Evolutionary conservation across 2,888 invertebrate genomes (phyloP).

Genomic region (Slavum lentiscoides): DNA sequence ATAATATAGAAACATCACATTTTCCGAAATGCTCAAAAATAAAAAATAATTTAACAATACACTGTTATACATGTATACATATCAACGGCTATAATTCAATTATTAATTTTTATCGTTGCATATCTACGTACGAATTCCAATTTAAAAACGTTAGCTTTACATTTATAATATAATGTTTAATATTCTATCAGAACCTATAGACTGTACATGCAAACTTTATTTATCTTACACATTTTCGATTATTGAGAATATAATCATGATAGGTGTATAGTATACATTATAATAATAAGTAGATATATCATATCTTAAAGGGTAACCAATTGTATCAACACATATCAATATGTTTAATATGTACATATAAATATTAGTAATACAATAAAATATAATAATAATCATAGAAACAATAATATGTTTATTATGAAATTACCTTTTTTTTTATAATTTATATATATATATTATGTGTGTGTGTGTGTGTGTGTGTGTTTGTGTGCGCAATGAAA

Average conservation of each 20-base stretch:
- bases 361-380: slow-evolving; percentile 23
- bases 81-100: slow-evolving; percentile 17
- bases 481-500: too few relatives aligned
- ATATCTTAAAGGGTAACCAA: slow-evolving; percentile 39
- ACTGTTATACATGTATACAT: not conserved
- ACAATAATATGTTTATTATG: slow-evolving; percentile 34
- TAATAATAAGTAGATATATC: slow-evolving; percentile 5
- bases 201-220: slow-evolving; percentile 8
- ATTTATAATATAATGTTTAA: not conserved
- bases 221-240: slow-evolving; percentile 2
- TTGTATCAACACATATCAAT: slow-evolving; percentile 49
- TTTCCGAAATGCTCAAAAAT: slow-evolving; percentile 24
- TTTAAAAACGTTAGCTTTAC: slow-evolving; percentile 8
- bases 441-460: not conserved
- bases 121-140: slow-evolving; percentile 17
- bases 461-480: too few relatives aligned
- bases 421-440: not conserved
- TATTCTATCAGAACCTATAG: not conserved
- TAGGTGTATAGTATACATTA: not conserved
- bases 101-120: not conserved
- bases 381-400: slow-evolving; percentile 23
- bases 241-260: not conserved
- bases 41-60: not conserved
- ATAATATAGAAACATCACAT: not conserved
- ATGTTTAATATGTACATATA: slow-evolving; percentile 39